Evolutionary conservation across 2,888 invertebrate species (phyloP).

Genomic region (Eupithecia subfuscata): DNA sequence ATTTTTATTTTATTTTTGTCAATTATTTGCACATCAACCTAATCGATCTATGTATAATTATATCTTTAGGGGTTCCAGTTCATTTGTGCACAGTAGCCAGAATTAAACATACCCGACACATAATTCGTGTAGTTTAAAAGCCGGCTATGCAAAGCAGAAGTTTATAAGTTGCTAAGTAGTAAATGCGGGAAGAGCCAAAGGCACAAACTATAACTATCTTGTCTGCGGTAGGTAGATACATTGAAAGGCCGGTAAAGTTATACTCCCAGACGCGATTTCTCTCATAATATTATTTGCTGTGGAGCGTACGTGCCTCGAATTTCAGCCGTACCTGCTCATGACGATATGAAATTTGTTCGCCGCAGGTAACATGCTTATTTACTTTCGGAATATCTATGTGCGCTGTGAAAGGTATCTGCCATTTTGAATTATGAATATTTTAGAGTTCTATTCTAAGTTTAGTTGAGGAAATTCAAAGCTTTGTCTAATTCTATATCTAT

Average conservation of each 20-base stretch:
- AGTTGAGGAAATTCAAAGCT: conserved; percentile 12
- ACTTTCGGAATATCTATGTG: conserved; percentile 63
- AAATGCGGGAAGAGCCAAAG: conserved; percentile 33
- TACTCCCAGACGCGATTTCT: conserved; percentile 69
- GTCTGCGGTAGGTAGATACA: conserved; percentile 20
- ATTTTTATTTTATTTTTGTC: no score
- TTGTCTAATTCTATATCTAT: neutral
- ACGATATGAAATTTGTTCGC: conserved; percentile 70
- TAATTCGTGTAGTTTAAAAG: neutral
- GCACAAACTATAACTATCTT: conserved; percentile 38
- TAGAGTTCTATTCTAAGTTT: conserved; percentile 3
- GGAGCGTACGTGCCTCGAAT: conserved; percentile 69
- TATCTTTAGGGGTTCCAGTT: no score
- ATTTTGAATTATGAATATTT: conserved; percentile 41
- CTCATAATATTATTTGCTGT: conserved; percentile 76
- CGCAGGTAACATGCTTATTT: conserved; percentile 68
- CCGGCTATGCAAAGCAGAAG: conserved; percentile 20
- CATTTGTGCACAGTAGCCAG: no score
- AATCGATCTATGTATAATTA: no score
- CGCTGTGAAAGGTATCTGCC: conserved; percentile 54
- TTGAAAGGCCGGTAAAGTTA: conserved; percentile 58
- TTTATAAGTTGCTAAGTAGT: conserved; percentile 36
- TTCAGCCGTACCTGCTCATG: conserved; percentile 65
- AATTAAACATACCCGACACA: no score
- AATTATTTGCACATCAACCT: no score